Conservation (phyloP, 2,797 vertebrate genomes). For the Prionace glauca region DNA sequence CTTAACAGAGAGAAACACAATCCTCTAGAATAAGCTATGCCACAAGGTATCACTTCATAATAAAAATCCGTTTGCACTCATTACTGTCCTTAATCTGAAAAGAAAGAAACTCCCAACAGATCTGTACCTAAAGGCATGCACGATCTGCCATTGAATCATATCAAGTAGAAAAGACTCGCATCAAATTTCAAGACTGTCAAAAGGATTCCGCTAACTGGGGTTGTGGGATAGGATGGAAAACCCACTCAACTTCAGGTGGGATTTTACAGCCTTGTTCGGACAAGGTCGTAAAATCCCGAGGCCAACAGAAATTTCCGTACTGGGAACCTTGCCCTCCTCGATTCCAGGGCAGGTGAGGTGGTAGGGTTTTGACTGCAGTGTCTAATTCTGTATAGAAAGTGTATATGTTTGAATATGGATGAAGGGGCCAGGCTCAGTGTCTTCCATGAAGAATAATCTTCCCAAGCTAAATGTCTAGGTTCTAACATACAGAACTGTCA, state of each 20-base stretch:
- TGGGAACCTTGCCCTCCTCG: too few species aligned
- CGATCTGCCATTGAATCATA: not conserved
- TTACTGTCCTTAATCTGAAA: not conserved
- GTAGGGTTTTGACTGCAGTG: not conserved
- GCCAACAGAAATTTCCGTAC: too few species aligned
- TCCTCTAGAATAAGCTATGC: not conserved
- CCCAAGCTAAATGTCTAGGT: not conserved
- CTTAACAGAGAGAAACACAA: not conserved
- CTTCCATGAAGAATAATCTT: not conserved
- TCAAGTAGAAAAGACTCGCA: not conserved
- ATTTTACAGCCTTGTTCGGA: too few species aligned
- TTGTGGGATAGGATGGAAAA: not conserved
- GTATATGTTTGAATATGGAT: not conserved
- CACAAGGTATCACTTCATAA: not conserved
- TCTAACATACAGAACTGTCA: not conserved
- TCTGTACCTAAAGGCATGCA: not conserved
- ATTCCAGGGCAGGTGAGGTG: too few species aligned
- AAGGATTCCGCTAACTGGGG: not conserved
- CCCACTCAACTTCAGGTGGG: not conserved
- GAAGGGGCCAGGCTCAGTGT: not conserved
- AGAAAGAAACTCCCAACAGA: not conserved
- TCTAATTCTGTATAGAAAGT: not conserved
- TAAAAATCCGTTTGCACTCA: not conserved
- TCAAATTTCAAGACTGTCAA: not conserved
- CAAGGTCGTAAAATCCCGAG: too few species aligned